Evolutionary conservation across 2,888 invertebrate species (phyloP).

Genomic region (Conchocele bisecta): DNA sequence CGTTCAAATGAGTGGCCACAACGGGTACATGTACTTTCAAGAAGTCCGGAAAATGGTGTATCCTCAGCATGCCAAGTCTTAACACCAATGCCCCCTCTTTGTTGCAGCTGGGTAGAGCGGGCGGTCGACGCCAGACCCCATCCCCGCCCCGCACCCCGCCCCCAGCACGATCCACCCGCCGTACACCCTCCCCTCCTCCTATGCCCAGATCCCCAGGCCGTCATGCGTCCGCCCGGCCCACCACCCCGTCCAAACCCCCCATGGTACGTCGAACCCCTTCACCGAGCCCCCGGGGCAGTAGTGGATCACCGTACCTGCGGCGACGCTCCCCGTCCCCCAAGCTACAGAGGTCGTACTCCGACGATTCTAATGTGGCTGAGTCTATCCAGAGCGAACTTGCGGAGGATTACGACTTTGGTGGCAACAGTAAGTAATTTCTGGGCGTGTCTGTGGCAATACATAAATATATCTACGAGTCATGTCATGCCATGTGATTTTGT

Average conservation of each 20-base stretch:
- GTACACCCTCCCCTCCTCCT: conserved; percentile 53
- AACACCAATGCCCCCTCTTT: too few species aligned
- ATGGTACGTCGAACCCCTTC: conserved; percentile 56
- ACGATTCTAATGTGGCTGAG: conserved; percentile 71
- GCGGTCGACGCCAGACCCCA: conserved; percentile 30
- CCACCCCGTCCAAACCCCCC: conserved; percentile 62
- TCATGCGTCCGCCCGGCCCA: conserved; percentile 40
- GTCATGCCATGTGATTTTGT: too few species aligned
- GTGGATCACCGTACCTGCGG: conserved; percentile 62
- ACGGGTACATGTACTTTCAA: too few species aligned
- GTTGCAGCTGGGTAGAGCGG: conserved; percentile 23
- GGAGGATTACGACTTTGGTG: conserved; percentile 62
- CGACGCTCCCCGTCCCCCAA: conserved; percentile 68
- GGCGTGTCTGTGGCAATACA: too few species aligned
- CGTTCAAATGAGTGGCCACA: too few species aligned
- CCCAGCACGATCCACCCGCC: not conserved
- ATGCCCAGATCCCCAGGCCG: conserved; percentile 30
- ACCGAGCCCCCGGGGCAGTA: conserved; percentile 46
- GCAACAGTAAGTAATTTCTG: conserved; percentile 38
- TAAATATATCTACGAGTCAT: too few species aligned
- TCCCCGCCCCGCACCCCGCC: conserved; percentile 26
- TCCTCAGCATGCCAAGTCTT: too few species aligned
- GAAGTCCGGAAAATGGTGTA: too few species aligned
- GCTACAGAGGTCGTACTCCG: conserved; percentile 61
- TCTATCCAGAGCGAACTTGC: conserved; percentile 69